Base-by-base conservation (phyloP, 2,113 vertebrate species). In the Galbula dea region DNA sequence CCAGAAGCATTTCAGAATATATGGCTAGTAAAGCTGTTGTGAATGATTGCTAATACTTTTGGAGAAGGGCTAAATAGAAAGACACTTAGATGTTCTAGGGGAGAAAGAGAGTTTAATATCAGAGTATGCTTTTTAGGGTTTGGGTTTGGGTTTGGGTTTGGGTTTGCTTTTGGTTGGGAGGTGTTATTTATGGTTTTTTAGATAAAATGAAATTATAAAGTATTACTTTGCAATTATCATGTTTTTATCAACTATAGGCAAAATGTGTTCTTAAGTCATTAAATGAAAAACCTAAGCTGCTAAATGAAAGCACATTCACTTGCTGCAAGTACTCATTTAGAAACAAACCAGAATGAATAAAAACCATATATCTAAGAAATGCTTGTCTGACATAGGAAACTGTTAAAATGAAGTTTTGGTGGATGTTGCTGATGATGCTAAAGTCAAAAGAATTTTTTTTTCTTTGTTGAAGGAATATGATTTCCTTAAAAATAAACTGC, bases 11-110 rank as follows among this genome's bases (percentile, higher is more conserved):
- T 91, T 86, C 81, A 72, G 43, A 55, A 76, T 48, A 59, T n/a
- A 75, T 37, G 34, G 37, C 34, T 84, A 26, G 34, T 83, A 95
- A 96, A 95, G 23, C 29, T 49, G 12, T 62, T 79, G 29, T 78
- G 80, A 95, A 83, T 32, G 34, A 29, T 51, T 34, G 74, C 84
- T 95, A 93, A 86, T 69, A 88, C 51, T 95, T 96, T 66, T 63
- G 32, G 41, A 62, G 41, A 20, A 78, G 15, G 18, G 11, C 20
- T 66, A 54, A 54, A 54, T 54, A 43, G 23, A 83, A 95, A 41
- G 27, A n/a, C 58, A 37, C 3, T 9, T 88, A 34, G 5, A 24
- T 88, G 15, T 78, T 95, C 82, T 93, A 79, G 67, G 34, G 52
- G 77, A 93, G 78, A 93, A 91, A 86, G 76, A 43, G 58, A 76